A percentile compares a stretch with the other conserved stretches of the same genome.
phyloP scores from a whole-genome alignment of 2,888 invertebrate species.

The Crematogaster levior region DNA sequence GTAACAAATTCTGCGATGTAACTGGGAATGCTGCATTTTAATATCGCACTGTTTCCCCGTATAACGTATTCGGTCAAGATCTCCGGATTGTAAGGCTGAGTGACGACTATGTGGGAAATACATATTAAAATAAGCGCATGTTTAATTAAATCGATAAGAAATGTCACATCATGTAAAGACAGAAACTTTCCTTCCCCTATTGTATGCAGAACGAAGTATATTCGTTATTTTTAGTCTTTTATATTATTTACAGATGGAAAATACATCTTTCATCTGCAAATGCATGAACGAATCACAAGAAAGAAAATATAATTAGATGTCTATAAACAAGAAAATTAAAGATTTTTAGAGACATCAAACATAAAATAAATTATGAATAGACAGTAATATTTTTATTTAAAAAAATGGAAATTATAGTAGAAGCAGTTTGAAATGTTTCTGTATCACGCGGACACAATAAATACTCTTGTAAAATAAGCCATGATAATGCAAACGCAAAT shows the following conservation, averaged over 20 bases:
- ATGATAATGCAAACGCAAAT: background rate
- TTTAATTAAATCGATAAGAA: constrained; percentile 12
- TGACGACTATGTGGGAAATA: constrained; percentile 87
- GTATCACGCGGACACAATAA: background rate
- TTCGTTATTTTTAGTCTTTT: background rate
- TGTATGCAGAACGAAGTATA: background rate
- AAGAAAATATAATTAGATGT: constrained; percentile 10
- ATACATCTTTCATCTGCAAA: background rate
- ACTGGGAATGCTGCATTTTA: constrained; percentile 91
- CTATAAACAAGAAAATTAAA: background rate
- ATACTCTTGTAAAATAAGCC: background rate
- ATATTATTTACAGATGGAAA: background rate
- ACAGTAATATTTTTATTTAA: background rate
- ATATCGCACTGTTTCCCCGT: constrained; percentile 90
- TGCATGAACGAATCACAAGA: constrained; percentile 2
- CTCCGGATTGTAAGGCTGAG: constrained; percentile 91
- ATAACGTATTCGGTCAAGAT: constrained; percentile 92
- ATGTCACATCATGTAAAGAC: background rate
- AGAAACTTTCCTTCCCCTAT: too few relatives aligned
- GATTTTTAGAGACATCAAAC: background rate
- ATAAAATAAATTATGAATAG: background rate
- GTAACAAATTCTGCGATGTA: constrained; percentile 91
- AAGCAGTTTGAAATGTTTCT: background rate
- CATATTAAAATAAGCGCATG: constrained; percentile 6
- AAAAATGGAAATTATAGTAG: background rate